These are phyloP conservation scores for Alsophila aescularia DNA, from an alignment of 2,888 invertebrate genomes.

Conservation along the genomic window DNA sequence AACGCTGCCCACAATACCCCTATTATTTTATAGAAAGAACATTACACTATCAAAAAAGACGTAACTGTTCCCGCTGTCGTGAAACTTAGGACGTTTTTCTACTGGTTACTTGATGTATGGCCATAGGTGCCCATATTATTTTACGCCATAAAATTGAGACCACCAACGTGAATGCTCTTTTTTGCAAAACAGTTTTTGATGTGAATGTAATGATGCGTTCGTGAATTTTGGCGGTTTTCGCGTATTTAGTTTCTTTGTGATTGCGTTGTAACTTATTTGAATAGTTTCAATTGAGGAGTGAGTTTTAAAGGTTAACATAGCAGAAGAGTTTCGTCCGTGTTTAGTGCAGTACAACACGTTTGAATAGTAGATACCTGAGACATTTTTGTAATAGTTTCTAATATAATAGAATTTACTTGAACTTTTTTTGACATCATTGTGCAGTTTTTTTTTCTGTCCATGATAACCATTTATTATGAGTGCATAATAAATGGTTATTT, in stretches of 20 bases:
- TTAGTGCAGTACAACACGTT: conserved; percentile 9
- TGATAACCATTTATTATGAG: too few species aligned
- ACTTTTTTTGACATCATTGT: too few species aligned
- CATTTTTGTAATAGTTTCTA: not conserved
- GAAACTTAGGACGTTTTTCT: conserved; percentile 3
- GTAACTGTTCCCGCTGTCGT: not conserved
- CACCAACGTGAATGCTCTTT: conserved; percentile 69
- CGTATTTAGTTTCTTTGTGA: conserved; percentile 51
- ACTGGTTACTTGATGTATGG: not conserved
- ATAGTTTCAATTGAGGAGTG: conserved; percentile 35
- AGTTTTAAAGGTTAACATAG: conserved; percentile 23
- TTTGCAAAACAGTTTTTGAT: conserved; percentile 58
- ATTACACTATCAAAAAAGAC: conserved; percentile 18
- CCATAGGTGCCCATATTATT: conserved; percentile 76
- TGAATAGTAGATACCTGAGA: not conserved
- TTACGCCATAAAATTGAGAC: conserved; percentile 75
- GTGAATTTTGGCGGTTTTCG: conserved; percentile 74
- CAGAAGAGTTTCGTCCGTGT: conserved; percentile 6
- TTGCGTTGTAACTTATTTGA: conserved; percentile 43
- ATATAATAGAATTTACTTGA: too few species aligned
- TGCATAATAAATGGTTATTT: too few species aligned
- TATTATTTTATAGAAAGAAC: conserved; percentile 77
- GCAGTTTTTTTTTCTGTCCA: too few species aligned
- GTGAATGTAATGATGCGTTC: conserved; percentile 78
- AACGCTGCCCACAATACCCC: conserved; percentile 74